phyloP scores from a whole-genome alignment of 2,113 vertebrate genomes.

The Tympanuchus pallidicinctus region DNA sequence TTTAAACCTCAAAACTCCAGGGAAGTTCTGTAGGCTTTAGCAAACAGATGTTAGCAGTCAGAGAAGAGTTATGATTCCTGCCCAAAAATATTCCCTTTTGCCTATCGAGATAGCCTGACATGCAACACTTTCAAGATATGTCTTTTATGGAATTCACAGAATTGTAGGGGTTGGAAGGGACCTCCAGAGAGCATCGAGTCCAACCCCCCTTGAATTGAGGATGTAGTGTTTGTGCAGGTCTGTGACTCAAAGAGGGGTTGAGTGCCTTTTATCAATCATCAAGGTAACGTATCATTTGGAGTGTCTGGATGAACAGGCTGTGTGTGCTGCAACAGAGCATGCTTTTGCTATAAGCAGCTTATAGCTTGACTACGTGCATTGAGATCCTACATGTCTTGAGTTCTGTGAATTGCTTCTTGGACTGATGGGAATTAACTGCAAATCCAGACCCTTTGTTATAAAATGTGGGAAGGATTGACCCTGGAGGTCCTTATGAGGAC shows the following conservation, averaged over 20 bases:
- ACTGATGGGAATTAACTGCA: background rate
- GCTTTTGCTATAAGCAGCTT: background rate
- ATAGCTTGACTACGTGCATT: background rate
- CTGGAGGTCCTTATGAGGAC: background rate
- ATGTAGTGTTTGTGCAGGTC: background rate
- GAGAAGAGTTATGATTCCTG: slow-evolving; percentile 71
- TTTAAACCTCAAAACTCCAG: slow-evolving; percentile 78
- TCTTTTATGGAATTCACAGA: background rate
- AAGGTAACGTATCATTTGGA: background rate
- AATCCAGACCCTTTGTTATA: background rate
- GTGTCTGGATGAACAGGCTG: background rate
- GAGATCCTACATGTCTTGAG: background rate
- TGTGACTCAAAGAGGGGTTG: slow-evolving; percentile 12
- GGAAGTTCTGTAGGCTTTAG: slow-evolving; percentile 77
- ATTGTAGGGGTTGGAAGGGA: too few species aligned
- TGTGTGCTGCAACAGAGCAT: background rate
- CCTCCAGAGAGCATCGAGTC: too few species aligned
- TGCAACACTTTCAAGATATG: background rate
- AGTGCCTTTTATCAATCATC: background rate
- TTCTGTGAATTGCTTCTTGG: background rate
- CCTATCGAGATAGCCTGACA: slow-evolving; percentile 63
- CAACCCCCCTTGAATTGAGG: background rate
- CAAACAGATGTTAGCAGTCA: slow-evolving; percentile 83
- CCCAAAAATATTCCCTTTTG: slow-evolving; percentile 74
- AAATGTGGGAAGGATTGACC: background rate